A percentile compares a stretch with the other conserved stretches of the same genome.
phyloP scores from a whole-genome alignment of 2,113 vertebrate genomes.

The Scopus umbretta region DNA sequence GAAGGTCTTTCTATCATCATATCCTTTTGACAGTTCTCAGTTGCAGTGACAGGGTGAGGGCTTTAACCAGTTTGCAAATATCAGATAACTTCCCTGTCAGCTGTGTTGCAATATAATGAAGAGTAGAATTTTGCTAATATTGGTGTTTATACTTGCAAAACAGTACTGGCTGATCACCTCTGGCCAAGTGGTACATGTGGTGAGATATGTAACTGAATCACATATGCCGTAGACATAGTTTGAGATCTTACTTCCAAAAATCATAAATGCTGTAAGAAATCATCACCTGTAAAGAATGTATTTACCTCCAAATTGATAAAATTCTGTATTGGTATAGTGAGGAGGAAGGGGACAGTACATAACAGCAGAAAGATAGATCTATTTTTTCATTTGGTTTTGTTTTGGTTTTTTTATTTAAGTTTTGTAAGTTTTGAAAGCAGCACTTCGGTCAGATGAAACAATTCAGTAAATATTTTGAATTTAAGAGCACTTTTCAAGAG shows the following conservation, averaged over 20 bases:
- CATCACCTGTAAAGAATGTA: background rate
- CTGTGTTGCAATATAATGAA: background rate
- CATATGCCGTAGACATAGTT: background rate
- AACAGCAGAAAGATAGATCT: background rate
- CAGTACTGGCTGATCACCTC: background rate
- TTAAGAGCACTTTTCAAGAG: background rate
- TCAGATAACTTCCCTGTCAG: background rate
- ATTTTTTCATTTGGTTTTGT: no score
- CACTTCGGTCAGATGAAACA: background rate
- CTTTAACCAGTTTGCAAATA: background rate
- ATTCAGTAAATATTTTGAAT: background rate
- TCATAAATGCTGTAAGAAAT: background rate
- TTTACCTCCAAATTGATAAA: background rate
- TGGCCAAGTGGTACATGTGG: background rate
- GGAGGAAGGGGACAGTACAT: no score
- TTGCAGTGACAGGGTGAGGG: background rate
- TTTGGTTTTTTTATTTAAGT: background rate
- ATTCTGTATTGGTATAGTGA: background rate
- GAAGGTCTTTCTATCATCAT: slow-evolving; percentile 45
- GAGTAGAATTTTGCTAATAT: background rate
- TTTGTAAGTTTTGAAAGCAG: background rate
- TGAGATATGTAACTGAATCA: background rate
- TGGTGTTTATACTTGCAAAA: background rate
- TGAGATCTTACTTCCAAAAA: background rate
- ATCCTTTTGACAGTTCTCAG: slow-evolving; percentile 50